These are phyloP conservation scores for Motacilla tschutschensis DNA, from an alignment of 2,113 vertebrate genomes.

Conservation along the genomic window DNA sequence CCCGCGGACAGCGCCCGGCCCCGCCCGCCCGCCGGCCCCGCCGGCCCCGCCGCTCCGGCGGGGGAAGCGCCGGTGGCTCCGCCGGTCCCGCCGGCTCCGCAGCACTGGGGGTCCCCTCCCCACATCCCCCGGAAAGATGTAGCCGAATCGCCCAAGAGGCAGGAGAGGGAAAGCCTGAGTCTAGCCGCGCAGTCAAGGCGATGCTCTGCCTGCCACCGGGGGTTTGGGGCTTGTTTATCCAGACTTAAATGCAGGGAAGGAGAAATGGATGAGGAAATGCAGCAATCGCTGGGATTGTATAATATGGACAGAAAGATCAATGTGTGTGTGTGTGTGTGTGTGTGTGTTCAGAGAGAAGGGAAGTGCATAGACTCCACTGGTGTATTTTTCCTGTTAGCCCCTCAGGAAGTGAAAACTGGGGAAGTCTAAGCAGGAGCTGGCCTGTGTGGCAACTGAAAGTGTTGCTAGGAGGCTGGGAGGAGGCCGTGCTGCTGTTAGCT, in stretches of 20 bases:
- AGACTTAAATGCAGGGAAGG: not conserved
- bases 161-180: not conserved
- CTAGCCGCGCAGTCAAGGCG: not conserved
- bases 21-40: not conserved
- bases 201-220: not conserved
- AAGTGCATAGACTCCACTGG: not conserved
- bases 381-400: not conserved
- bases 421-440: not conserved
- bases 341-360: not conserved
- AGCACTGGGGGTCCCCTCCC: not conserved
- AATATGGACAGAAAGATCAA: not conserved
- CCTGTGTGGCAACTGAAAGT: slow-evolving; percentile 31
- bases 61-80: not conserved
- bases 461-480: slow-evolving; percentile 75
- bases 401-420: slow-evolving; percentile 5
- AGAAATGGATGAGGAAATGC: not conserved
- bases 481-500: slow-evolving; percentile 54
- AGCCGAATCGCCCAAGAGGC: not conserved
- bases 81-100: not conserved
- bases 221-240: not conserved
- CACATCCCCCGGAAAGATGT: not conserved
- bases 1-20: not conserved
- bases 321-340: not conserved
- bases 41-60: not conserved
- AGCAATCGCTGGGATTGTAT: not conserved